Evolutionary conservation across 2,888 invertebrate genomes (phyloP), one percentile per base, ranked within the genome.

Genomic region (Drosophila prolongata): DNA sequence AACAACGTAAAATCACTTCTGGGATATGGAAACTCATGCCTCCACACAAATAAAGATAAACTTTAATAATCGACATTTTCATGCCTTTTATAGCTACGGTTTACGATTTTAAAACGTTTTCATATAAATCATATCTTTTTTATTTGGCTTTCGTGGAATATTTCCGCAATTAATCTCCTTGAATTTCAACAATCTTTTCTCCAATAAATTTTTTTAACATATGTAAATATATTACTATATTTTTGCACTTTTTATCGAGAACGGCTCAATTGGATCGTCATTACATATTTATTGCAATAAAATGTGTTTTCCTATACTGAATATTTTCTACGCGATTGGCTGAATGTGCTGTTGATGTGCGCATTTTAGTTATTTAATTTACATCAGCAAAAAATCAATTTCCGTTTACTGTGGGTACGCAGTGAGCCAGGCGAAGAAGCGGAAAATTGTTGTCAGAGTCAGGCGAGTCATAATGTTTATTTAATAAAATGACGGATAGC

Each of bases 321-420:
- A 37, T 38, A 19, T 42, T 69, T 71, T 62, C 24, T 50, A 69
- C 69, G 34, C 47, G 66, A 54, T 50, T 64, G 72, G 37, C 49
- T 64, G 73, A 10, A 43, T 40, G 37, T 46, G 38, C 52, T 24
- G 37, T 35, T 14, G 59, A 27, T 34, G 56, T 19, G 11, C 44
- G 27, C 34, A 38, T 16, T 58, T 58, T 58, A 58, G 35, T 55
- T 69, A 66, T 64, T 78, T 30, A 43, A 68, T 74, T 68, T 75
- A 34, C 49, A 61, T 57, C 43, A 35, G 37, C 43, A 13, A 30
- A 35, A 73, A 79, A 74, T 79, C 37, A 57, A 57, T 61, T 71
- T 55, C 47, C 46, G 43, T 50, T 53, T 16, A 24, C 46, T 43
- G 19, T 2, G 10, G 6, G 10, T 13, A 9, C n/a, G 46, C 30